A percentile compares a stretch with the other conserved stretches of the same genome.
Evolutionary conservation across 2,888 invertebrate species (phyloP).

Genomic region (Eledone cirrhosa): DNA sequence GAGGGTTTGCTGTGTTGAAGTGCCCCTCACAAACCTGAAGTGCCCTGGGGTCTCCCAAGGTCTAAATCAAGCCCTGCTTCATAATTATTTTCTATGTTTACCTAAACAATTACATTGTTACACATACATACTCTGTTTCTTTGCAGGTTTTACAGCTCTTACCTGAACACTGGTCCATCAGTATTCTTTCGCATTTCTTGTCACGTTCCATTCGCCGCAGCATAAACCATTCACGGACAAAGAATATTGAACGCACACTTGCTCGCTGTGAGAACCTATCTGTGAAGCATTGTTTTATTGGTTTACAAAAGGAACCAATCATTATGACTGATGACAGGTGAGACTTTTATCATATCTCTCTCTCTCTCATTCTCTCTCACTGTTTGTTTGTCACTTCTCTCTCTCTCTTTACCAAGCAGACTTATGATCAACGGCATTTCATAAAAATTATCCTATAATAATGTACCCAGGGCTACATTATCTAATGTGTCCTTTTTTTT

Average conservation of each 20-base stretch:
- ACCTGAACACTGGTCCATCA: constrained; percentile 68
- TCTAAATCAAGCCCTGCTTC: too few relatives aligned
- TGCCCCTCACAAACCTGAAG: too few relatives aligned
- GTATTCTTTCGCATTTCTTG: constrained; percentile 67
- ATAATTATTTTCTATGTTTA: too few relatives aligned
- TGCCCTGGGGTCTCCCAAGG: too few relatives aligned
- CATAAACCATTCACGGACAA: constrained; percentile 63
- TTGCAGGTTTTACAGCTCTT: constrained; percentile 64
- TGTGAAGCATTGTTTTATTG: constrained; percentile 61
- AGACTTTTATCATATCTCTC: neutral
- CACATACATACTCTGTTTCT: neutral
- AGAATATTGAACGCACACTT: constrained; percentile 65
- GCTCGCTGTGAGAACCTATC: constrained; percentile 66
- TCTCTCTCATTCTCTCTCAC: too few relatives aligned
- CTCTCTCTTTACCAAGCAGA: neutral
- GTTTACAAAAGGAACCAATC: constrained; percentile 59
- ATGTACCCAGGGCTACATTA: too few relatives aligned
- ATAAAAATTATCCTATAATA: too few relatives aligned
- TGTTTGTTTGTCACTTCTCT: neutral
- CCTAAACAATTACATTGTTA: too few relatives aligned
- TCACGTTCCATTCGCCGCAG: constrained; percentile 65
- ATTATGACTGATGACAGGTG: constrained; percentile 66
- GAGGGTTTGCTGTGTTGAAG: too few relatives aligned
- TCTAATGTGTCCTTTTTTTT: too few relatives aligned
- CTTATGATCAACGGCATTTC: too few relatives aligned